Evolutionary conservation across 53 echinoderm and acorn worm species (phyloP).

Genomic region (Echinometra lucunter): DNA sequence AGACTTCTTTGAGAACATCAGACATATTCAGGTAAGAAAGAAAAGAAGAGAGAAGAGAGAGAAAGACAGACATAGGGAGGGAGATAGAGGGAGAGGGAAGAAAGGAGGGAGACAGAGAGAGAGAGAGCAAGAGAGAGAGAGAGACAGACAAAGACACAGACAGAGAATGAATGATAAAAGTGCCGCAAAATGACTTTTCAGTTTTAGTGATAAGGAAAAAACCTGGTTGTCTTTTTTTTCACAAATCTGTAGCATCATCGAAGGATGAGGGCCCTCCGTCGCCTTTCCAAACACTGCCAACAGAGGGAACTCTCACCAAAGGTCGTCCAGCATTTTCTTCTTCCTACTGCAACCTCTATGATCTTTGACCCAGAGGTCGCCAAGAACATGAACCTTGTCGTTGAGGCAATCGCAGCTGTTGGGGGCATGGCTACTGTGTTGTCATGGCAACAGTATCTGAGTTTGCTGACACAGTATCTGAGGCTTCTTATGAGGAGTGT

Average conservation of each 20-base stretch:
- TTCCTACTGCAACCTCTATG: conserved; percentile 86
- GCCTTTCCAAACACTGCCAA: conserved; percentile 80
- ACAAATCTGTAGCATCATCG: conserved; percentile 81
- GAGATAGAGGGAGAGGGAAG: background rate
- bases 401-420: conserved; percentile 88
- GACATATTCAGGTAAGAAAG: conserved; percentile 91
- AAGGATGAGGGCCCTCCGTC: conserved; percentile 87
- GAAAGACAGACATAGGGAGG: background rate
- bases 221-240: background rate
- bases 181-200: no score
- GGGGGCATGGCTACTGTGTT: conserved; percentile 88
- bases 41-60: background rate
- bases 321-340: conserved; percentile 83
- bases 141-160: background rate
- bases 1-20: conserved; percentile 98
- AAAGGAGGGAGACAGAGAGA: background rate
- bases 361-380: conserved; percentile 85
- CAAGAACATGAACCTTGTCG: conserved; percentile 87
- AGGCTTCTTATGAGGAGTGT: conserved; percentile 79
- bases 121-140: background rate
- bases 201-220: no score
- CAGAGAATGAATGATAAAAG: no score
- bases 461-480: conserved; percentile 89
- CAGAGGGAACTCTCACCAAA: conserved; percentile 73
- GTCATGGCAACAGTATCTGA: conserved; percentile 85